Evolutionary conservation across 2,113 vertebrate genomes (phyloP), one percentile per base, ranked within the genome.

Genomic region (Cepphus grylle): DNA sequence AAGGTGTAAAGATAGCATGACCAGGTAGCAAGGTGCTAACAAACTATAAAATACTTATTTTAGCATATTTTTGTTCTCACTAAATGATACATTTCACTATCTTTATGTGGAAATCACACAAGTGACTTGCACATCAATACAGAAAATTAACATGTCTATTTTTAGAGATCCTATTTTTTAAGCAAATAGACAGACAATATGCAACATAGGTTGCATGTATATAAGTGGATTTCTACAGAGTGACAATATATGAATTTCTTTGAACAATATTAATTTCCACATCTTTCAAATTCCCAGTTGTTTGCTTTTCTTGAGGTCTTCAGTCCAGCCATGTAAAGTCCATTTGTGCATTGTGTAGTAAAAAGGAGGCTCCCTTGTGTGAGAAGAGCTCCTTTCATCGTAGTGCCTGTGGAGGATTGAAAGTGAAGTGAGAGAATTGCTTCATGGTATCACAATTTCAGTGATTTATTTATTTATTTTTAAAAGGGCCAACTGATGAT

Each of bases 331-430:
- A 5, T 55, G 49, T 53, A 42, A 94, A 91, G 91, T 91, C 85
- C 81, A 85, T 90, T 86, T 88, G 38, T 92, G 81, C 63, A 77
- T 61, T 94, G 47, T 85, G 22, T 9, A 73, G 36, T 58, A 85
- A 87, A 88, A 85, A 90, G 32, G 58, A 86, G 38, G 18, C 30
- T 93, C 58, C 93, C 78, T 88, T 87, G 79, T 58, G 77, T 82
- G 45, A 84, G 47, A 55, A 58, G 42, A 86, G 20, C 36, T 83
- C 61, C 59, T 96, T 97, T 95, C 58, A 90, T 97, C 22, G 5
- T 81, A 1, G 4, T 52, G 63, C 27, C 85, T 95, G 27, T 78
- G 86, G 82, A 95, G 85, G 49, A 92, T 79, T 96, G 88, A 82
- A 95, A 96, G 81, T 66, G 56, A 88, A 95, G 40, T 49, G 40